phyloP scores from a whole-genome alignment of 2,797 vertebrate genomes.

The Muraenolepis orangiensis region DNA sequence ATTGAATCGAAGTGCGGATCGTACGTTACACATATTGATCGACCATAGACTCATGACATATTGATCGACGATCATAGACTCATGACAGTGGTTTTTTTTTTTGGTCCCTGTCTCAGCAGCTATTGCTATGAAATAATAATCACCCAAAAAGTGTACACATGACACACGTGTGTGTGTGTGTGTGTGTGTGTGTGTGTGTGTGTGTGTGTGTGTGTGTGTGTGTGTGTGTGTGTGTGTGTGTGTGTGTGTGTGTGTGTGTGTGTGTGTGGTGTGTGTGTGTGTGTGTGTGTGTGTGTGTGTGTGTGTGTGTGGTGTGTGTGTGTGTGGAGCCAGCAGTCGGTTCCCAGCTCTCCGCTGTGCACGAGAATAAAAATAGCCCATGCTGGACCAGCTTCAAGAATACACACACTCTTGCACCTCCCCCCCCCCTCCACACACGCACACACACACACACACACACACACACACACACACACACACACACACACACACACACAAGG shows the following conservation, averaged over 20 bases:
- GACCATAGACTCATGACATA: too few species aligned
- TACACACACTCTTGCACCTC: not conserved
- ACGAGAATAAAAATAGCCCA: not conserved
- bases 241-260: constrained; percentile 4
- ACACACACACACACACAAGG: not conserved
- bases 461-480: not conserved
- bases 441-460: not conserved
- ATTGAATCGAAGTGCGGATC: too few species aligned
- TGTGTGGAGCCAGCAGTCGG: not conserved
- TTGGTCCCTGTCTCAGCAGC: too few species aligned
- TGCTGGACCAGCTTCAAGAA: not conserved
- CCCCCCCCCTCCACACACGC: too few species aligned
- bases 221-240: constrained; percentile 1
- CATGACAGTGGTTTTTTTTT: too few species aligned
- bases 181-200: constrained; percentile 3
- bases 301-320: not conserved
- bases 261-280: not conserved
- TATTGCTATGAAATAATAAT: too few species aligned
- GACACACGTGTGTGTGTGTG: constrained; percentile 5
- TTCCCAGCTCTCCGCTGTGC: not conserved
- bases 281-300: constrained; percentile 7
- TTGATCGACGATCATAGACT: too few species aligned
- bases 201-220: constrained; percentile 11
- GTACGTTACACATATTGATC: too few species aligned
- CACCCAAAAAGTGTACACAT: too few species aligned